Evolutionary conservation across 2,113 vertebrate genomes (phyloP), one percentile per base, ranked within the genome.

Genomic region (Centropus bengalensis): DNA sequence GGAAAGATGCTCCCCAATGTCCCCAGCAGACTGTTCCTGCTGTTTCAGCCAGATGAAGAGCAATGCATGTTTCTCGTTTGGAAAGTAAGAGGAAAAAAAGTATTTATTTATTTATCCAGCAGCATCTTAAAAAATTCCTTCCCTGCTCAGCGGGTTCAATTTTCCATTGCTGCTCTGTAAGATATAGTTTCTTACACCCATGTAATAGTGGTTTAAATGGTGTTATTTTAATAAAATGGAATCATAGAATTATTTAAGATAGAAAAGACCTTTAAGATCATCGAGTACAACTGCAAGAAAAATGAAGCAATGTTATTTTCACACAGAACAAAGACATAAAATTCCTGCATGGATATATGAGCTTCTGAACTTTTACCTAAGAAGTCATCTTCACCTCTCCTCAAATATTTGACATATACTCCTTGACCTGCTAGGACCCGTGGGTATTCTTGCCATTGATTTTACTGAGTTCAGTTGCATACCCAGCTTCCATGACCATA

Each of bases 1-100:
- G 94, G 89, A 95, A 93, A 96, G 95, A 89, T 95, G 92, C 70
- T 97, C 97, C 94, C 94, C 94, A 42, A 82, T 89, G 97, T 91
- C 91, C 90, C 49, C 44, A 94, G 85, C 91, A 92, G 89, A 86
- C 23, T 69, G 81, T 28, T 94, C 88, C 89, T 96, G 74, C 88
- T 86, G 91, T 89, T 63, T 89, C 49, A 91, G 63, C 66, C 91
- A 94, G 91, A 92, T 93, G 94, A 95, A 94, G 85, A 94, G 82
- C 77, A 51, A 82, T 71, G 89, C 86, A 73, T 74, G 84, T 68
- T 73, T 90, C 54, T 70, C 86, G 58, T 91, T 84, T 78, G 78
- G 44, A 93, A 87, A 86, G 68, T n/a, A 89, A 82, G 55, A 81
- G 91, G 90, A 92, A 92, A 93, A 55, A 36, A 82, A 85, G 21